phyloP scores from a whole-genome alignment of 2,888 invertebrate genomes.

The Monoplex corrugatus region DNA sequence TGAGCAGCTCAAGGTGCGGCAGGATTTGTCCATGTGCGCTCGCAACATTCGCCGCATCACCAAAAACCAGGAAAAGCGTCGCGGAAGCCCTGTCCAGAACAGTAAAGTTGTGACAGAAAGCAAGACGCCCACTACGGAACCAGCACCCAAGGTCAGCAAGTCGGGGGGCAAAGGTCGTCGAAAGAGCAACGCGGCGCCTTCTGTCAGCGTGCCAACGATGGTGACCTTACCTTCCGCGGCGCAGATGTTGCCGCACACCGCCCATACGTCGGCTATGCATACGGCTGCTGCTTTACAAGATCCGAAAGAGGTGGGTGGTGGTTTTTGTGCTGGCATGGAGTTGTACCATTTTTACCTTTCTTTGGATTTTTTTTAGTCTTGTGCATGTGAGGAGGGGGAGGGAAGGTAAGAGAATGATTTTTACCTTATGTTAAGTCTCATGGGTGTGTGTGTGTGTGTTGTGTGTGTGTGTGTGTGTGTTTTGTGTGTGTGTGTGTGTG shows the following conservation, averaged over 20 bases:
- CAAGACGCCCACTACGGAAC: not conserved
- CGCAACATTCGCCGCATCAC: slow-evolving; percentile 49
- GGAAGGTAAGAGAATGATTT: no score
- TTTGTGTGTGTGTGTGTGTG: no score
- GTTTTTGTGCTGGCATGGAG: no score
- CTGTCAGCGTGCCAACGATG: slow-evolving; percentile 29
- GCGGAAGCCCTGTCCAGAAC: not conserved
- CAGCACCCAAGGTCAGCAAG: not conserved
- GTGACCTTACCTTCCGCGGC: not conserved
- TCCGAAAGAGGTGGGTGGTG: slow-evolving; percentile 36
- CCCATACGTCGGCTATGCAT: slow-evolving; percentile 31
- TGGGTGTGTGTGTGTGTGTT: no score
- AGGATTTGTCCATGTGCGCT: slow-evolving; percentile 46
- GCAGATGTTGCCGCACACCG: slow-evolving; percentile 47
- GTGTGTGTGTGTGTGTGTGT: no score
- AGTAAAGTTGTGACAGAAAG: not conserved
- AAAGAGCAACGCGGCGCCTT: not conserved
- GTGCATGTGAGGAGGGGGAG: not conserved
- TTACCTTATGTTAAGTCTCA: no score
- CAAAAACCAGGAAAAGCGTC: slow-evolving; percentile 45
- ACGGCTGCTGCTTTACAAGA: not conserved
- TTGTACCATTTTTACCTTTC: no score
- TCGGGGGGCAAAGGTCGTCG: not conserved
- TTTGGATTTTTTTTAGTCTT: no score
- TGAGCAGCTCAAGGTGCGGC: slow-evolving; percentile 42